A percentile compares a stretch with the other conserved stretches of the same genome.
These are phyloP conservation scores for Casuarius casuarius DNA, from an alignment of 2,113 vertebrate species.

Conservation along the genomic window DNA sequence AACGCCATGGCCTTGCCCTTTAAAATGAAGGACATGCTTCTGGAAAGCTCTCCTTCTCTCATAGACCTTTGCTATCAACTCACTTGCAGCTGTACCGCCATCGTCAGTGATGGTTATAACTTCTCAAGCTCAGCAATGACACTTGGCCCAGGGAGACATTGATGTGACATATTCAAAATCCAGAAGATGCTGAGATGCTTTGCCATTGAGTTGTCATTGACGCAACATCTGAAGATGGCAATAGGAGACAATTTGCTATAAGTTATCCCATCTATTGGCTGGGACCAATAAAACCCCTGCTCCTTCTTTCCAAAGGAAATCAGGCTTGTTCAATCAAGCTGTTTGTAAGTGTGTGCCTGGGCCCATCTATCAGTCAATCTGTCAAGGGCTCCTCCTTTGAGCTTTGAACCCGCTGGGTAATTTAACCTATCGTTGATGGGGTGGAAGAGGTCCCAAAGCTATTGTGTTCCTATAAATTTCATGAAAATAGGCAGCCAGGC, in stretches of 20 bases:
- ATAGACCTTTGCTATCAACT: not conserved
- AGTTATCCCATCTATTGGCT: not conserved
- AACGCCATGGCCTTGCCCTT: not conserved
- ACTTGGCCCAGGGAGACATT: not conserved
- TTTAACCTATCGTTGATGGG: slow-evolving; percentile 15
- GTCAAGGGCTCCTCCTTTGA: slow-evolving; percentile 30
- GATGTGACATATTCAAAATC: not conserved
- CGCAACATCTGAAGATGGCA: not conserved
- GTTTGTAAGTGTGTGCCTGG: slow-evolving; percentile 5
- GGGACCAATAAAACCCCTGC: not conserved
- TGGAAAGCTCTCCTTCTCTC: not conserved
- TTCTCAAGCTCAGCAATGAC: not conserved
- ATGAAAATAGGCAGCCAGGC: slow-evolving; percentile 42
- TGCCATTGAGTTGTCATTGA: not conserved
- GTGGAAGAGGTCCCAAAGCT: slow-evolving; percentile 43
- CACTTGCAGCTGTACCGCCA: not conserved
- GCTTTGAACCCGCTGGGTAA: slow-evolving; percentile 50
- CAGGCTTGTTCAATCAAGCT: slow-evolving; percentile 19
- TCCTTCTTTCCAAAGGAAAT: slow-evolving; percentile 23
- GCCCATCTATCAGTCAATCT: slow-evolving; percentile 45
- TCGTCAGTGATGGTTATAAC: not conserved
- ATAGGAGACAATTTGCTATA: not conserved
- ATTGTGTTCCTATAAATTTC: slow-evolving; percentile 25
- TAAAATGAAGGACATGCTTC: slow-evolving; percentile 36
- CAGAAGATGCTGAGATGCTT: not conserved